Base-by-base conservation (phyloP, 1,140 invertebrate species). In the Portunus trituberculatus region DNA sequence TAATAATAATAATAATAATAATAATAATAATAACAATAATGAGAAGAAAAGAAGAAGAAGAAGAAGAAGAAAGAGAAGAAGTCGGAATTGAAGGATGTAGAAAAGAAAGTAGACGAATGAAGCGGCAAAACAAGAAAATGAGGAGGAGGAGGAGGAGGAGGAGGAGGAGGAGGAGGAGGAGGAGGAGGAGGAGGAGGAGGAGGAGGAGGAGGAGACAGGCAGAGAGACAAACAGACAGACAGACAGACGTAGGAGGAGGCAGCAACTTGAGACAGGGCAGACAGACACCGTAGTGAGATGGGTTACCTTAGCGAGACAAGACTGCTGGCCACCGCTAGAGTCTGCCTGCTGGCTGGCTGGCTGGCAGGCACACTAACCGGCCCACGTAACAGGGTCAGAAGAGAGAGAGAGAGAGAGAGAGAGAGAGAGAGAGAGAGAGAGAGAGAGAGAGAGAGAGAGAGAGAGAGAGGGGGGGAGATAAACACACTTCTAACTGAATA, bases 341-440 rank as follows among this genome's bases (percentile, higher is more conserved):
- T 39, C 39, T 39, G 39, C 39, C 39, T 39, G 39, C 39, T 39
- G 39, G 39, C 39, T 39, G 39, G 39, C 39, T 39, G 6, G 39
- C 39, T 39, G 39, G 39, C 39, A 39, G 39, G 39, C 39, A 39
- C 39, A 6, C 39, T 1, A 39, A 39, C 39, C 39, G 39, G 39
- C 28, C 28, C 28, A 4, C 20, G 76, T n/a, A 29, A 83, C 28
- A 39, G 39, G 39, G 39, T 83, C 20, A n/a, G 76, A 3, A 29
- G 28, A 83, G 28, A n/a, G 76, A 83, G 76, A 83, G 76, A 83
- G 76, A 83, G 76, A 83, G 76, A 83, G 76, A 83, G 76, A 83
- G 76, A 83, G 76, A 83, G 76, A 83, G 76, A 83, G 76, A 83
- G 76, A 83, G 76, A 83, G 76, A 83, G 76, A 83, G 76, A 83